phyloP scores from a whole-genome alignment of 1,140 invertebrate genomes.

The Agrilus planipennis region DNA sequence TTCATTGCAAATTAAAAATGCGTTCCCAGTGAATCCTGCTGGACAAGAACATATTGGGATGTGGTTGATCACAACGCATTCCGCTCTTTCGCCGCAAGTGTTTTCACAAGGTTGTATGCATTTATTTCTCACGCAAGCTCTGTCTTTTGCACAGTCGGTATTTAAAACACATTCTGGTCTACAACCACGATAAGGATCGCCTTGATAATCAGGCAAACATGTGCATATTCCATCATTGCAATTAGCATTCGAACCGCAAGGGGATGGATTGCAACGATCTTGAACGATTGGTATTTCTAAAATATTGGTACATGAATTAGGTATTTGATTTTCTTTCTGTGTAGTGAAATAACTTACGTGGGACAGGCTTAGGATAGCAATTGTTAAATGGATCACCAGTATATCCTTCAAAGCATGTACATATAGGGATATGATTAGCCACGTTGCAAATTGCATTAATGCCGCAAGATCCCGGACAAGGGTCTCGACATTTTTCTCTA shows the following conservation, averaged over 20 bases:
- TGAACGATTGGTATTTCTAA: slow-evolving; percentile 17
- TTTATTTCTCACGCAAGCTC: slow-evolving; percentile 49
- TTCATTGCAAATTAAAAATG: slow-evolving; percentile 44
- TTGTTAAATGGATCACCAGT: slow-evolving; percentile 56
- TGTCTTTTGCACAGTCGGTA: slow-evolving; percentile 46
- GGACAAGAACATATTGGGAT: slow-evolving; percentile 59
- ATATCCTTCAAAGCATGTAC: slow-evolving; percentile 49
- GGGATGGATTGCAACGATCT: slow-evolving; percentile 60
- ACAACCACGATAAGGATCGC: slow-evolving; percentile 45
- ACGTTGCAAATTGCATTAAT: slow-evolving; percentile 54
- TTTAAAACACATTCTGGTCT: slow-evolving; percentile 54
- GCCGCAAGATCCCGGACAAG: slow-evolving; percentile 63
- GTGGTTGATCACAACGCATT: slow-evolving; percentile 64
- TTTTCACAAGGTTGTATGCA: slow-evolving; percentile 64
- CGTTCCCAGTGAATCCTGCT: slow-evolving; percentile 54
- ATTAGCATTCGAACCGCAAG: slow-evolving; percentile 63
- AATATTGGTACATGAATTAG: slow-evolving; percentile 10
- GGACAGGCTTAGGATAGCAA: slow-evolving; percentile 42
- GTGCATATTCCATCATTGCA: slow-evolving; percentile 52
- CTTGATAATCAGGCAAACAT: slow-evolving; percentile 46
- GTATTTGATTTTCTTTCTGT: background rate
- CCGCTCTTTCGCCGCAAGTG: slow-evolving; percentile 57
- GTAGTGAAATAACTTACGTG: slow-evolving; percentile 13
- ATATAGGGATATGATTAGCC: slow-evolving; percentile 64
- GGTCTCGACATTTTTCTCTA: slow-evolving; percentile 57